Base-by-base conservation (phyloP, 2,113 vertebrate species). In the Chloroceryle aenea region DNA sequence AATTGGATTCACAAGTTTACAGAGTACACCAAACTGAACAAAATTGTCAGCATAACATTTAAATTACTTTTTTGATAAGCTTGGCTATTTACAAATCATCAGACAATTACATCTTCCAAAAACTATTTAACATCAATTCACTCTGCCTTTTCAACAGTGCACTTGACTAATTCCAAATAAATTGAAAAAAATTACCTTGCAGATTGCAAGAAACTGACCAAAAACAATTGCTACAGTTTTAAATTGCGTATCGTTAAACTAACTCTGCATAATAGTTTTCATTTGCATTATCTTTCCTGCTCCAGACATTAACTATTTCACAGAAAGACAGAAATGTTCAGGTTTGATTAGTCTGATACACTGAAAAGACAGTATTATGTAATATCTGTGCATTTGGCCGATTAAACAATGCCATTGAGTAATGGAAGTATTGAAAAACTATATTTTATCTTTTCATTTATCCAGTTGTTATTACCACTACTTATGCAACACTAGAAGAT, bases 81-180 rank as follows among this genome's bases (percentile, higher is more conserved):
- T 98, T 97, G 97, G 97, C 97, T 98, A 98, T 98, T 98, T 98
- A 98, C 98, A 98, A 98, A 98, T 98, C 98, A 98, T 98, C 98
- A 98, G 97, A 98, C 98, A 98, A 98, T 98, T 98, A 98, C 97
- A 98, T 98, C 98, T 98, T 98, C 98, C 98, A 98, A 98, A 98
- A 98, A 98, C 98, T 98, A 97, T 98, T 98, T 98, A 98, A 98
- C 98, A 98, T 98, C 98, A 98, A 98, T 98, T 98, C 98, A 98
- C 84, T 97, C 97, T 98, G 98, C 98, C 94, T 98, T 98, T 98
- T 98, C 98, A 97, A 97, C 77, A 97, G 95, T 97, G 96, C 97
- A 98, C 97, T 98, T 98, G 97, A 98, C 98, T 98, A 98, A 98
- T 98, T 98, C 95, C 95, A 97, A 98, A 98, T 98, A 98, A 98